Evolutionary conservation across 1,140 invertebrate genomes (phyloP), one percentile per base, ranked within the genome.

Genomic region (Vanessa atalanta): DNA sequence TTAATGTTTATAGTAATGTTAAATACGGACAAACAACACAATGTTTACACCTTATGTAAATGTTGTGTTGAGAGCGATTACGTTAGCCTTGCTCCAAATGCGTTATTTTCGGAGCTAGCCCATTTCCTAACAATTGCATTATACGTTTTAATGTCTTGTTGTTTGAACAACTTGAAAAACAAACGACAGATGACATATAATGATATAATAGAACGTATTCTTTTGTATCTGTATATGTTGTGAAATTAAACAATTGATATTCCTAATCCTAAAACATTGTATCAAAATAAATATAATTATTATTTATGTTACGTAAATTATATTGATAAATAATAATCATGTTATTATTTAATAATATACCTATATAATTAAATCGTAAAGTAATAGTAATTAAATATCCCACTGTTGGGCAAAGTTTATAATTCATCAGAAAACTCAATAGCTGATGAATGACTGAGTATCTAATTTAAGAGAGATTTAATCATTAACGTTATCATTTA

Each of bases 61-160:
- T 31, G 57, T 61, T 61, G 26, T 61, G 15, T 61, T 12, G 57
- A 3, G n/a, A 55, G 31, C 57, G 57, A 61, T 61, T 37, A 37
- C 13, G 26, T 9, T 61, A 61, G 57, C 57, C 57, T 61, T 61
- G 57, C 23, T 61, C 57, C 14, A 61, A 37, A 61, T 37, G 31
- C 12, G 57, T 37, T 61, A 61, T 61, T 61, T 61, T 61, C 23
- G 31, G 55, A 26, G 57, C 57, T 61, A 61, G 57, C 31, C 26
- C 14, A n/a, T 15, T 61, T 61, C 57, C 15, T 61, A 31, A 61
- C 26, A 61, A 37, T 61, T 31, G 31, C 57, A 61, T 31, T 31
- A 15, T 15, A 61, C 11, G 8, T 26, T 11, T 51, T 51, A 51
- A 15, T n/a, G 3, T 15, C 13, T 51, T 51, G 13, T 15, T n/a